Evolutionary conservation across 2,797 vertebrate genomes (phyloP).

Genomic region (Phalanger gymnotis): DNA sequence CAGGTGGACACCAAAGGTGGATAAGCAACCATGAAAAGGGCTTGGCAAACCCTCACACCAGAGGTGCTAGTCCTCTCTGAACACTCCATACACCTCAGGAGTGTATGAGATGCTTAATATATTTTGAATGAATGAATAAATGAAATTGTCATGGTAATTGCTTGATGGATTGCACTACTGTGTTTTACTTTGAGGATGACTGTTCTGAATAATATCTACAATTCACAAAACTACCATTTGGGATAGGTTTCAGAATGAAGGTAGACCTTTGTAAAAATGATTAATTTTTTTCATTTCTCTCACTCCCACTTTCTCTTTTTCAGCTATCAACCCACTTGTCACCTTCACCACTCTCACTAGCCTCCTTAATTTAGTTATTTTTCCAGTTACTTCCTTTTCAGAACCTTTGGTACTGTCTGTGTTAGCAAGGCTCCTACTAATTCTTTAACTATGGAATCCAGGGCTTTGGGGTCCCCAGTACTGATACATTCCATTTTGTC

Average conservation of each 20-base stretch:
- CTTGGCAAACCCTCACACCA: neutral
- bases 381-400: neutral
- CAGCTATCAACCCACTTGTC: neutral
- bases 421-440: neutral
- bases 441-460: neutral
- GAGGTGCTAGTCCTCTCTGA: too few species aligned
- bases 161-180: neutral
- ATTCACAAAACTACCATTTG: neutral
- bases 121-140: neutral
- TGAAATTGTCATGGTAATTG: neutral
- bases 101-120: neutral
- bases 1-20: too few species aligned
- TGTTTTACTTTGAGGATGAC: neutral
- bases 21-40: too few species aligned
- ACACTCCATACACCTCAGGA: neutral
- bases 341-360: neutral
- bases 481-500: neutral
- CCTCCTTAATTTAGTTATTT: neutral
- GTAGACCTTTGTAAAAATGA: neutral
- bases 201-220: neutral
- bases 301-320: neutral
- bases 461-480: neutral
- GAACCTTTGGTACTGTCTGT: neutral
- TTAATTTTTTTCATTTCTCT: neutral
- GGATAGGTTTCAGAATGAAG: neutral